Conservation (phyloP, 2,113 vertebrate species). For the Platycercus adscitus region DNA sequence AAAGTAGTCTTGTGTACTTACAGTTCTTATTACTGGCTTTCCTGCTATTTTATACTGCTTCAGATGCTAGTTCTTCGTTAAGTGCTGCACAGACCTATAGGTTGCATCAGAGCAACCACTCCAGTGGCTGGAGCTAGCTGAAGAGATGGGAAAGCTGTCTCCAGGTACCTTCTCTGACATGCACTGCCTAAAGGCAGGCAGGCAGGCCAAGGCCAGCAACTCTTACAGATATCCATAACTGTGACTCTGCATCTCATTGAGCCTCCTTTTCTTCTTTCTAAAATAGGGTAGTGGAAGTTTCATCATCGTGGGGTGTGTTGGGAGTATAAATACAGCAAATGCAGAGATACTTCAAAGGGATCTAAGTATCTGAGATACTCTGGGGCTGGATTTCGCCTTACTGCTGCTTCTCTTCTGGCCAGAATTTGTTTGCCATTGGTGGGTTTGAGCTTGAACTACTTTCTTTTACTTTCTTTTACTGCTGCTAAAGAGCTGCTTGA, state of each 20-base stretch:
- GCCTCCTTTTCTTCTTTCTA: neutral
- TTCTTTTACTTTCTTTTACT: neutral
- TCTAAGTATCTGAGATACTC: neutral
- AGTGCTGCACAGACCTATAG: neutral
- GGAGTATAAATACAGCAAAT: neutral
- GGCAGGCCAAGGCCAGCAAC: neutral
- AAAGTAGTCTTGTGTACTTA: neutral
- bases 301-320: neutral
- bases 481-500: neutral
- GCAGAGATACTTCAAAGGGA: neutral
- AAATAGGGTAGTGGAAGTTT: neutral
- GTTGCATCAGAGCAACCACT: neutral
- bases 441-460: neutral
- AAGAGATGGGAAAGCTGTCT: neutral
- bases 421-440: neutral
- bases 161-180: neutral
- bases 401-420: neutral
- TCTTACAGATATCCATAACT: neutral
- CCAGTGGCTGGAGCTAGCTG: neutral
- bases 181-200: neutral
- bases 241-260: neutral
- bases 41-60: neutral
- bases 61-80: neutral
- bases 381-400: neutral
- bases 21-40: neutral